Conservation (phyloP, 2,797 vertebrate species). For the Chaunax sp. region DNA sequence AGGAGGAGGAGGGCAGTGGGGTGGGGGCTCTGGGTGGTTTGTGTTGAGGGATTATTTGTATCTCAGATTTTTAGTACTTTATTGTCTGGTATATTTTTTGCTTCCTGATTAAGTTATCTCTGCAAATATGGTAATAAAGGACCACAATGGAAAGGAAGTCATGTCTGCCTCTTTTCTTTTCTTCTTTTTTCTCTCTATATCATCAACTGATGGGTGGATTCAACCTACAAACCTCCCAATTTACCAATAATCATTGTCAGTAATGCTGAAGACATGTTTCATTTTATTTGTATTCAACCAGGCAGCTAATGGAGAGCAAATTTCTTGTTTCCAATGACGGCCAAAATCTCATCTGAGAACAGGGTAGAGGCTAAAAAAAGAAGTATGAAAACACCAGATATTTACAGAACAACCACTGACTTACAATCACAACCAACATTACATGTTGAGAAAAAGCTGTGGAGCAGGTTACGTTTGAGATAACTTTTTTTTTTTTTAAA, state of each 20-base stretch:
- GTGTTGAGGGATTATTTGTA: slow-evolving; percentile 76
- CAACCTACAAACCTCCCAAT: neutral
- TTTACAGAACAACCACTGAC: too few species aligned
- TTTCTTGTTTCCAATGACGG: too few species aligned
- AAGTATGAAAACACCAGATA: too few species aligned
- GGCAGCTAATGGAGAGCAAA: too few species aligned
- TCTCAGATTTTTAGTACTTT: slow-evolving; percentile 84
- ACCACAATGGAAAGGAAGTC: slow-evolving; percentile 69
- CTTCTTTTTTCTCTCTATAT: neutral
- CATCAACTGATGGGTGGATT: slow-evolving; percentile 1
- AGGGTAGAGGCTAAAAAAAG: too few species aligned
- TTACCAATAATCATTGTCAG: neutral
- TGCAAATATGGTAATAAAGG: slow-evolving; percentile 80
- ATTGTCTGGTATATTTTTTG: slow-evolving; percentile 84
- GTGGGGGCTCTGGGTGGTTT: slow-evolving; percentile 52
- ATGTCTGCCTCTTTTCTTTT: neutral
- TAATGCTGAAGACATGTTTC: too few species aligned
- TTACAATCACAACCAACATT: too few species aligned
- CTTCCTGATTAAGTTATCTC: slow-evolving; percentile 84
- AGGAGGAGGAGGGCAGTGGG: slow-evolving; percentile 6
- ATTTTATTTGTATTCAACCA: too few species aligned
- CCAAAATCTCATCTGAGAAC: too few species aligned
- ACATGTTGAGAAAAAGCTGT: too few species aligned
- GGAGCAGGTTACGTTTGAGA: too few species aligned
- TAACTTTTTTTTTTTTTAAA: too few species aligned